Percentiles rank a stretch among this genome's conserved stretches.
Evolutionary conservation across 2,888 invertebrate species (phyloP).

Genomic region (Drosophila pegasa): DNA sequence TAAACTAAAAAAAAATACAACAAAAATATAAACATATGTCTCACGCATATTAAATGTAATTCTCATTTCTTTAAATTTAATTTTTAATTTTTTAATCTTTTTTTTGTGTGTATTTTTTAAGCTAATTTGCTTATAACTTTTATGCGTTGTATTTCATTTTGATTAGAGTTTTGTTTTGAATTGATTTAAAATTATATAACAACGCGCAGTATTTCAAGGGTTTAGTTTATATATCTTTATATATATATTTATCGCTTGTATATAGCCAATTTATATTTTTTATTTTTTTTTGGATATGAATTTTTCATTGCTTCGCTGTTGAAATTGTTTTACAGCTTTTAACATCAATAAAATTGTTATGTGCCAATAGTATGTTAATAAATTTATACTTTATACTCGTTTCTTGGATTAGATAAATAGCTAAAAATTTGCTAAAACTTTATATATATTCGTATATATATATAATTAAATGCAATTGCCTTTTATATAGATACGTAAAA

Average conservation of each 20-base stretch:
- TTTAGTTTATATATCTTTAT: constrained; percentile 33
- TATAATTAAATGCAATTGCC: constrained; percentile 66
- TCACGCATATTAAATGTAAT: constrained; percentile 22
- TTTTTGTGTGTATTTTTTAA: constrained; percentile 64
- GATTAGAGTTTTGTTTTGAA: constrained; percentile 45
- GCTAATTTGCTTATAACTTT: constrained; percentile 74
- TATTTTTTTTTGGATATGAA: constrained; percentile 59
- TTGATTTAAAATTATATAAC: constrained; percentile 74
- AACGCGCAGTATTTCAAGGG: constrained; percentile 58
- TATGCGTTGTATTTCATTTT: constrained; percentile 69
- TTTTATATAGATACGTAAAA: constrained; percentile 31
- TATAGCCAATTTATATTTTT: constrained; percentile 63
- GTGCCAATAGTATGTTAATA: constrained; percentile 64
- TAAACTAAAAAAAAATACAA: constrained; percentile 15
- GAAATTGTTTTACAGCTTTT: constrained; percentile 43
- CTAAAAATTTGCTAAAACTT: constrained; percentile 76
- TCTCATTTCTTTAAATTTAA: constrained; percentile 19
- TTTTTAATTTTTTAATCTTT: constrained; percentile 21
- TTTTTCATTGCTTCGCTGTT: constrained; percentile 59
- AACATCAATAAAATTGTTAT: constrained; percentile 78
- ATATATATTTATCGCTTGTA: constrained; percentile 49
- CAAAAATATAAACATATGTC: constrained; percentile 14
- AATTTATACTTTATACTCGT: constrained; percentile 41
- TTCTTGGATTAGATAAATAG: constrained; percentile 45
- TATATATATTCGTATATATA: not conserved